These are phyloP conservation scores for Oreochromis aureus DNA, from an alignment of 2,113 vertebrate species.

Conservation along the genomic window DNA sequence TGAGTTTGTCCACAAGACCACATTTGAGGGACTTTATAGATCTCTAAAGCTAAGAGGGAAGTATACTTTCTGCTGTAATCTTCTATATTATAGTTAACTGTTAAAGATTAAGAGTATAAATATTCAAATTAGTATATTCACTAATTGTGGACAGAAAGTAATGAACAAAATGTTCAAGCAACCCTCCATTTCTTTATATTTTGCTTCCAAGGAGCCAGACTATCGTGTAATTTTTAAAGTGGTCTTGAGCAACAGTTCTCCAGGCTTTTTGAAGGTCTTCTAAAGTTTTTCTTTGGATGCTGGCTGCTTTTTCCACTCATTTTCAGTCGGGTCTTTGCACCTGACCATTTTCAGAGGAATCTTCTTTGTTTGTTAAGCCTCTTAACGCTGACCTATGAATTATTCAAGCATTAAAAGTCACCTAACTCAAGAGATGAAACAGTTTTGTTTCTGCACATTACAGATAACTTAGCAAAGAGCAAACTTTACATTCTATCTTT, in stretches of 20 bases:
- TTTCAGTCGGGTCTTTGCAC: not conserved
- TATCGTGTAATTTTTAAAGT: not conserved
- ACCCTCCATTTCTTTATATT: not conserved
- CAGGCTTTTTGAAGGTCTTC: not conserved
- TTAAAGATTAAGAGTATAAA: not conserved
- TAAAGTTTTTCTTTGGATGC: not conserved
- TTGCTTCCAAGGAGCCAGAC: not conserved
- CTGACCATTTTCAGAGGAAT: not conserved
- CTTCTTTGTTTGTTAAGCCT: not conserved
- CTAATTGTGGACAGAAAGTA: not conserved
- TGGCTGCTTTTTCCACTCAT: not conserved
- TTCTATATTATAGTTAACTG: not conserved
- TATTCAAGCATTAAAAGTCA: not conserved
- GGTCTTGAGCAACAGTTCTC: not conserved
- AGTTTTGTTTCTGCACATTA: not conserved
- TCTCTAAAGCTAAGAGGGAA: not conserved
- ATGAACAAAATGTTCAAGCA: not conserved
- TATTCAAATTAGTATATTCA: not conserved
- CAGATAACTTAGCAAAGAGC: not conserved
- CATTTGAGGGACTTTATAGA: not conserved
- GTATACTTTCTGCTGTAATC: not conserved
- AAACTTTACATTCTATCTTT: not conserved
- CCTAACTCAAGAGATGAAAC: not conserved
- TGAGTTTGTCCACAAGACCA: not conserved
- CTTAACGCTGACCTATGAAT: not conserved